Base-by-base conservation (phyloP, 2,888 invertebrate genomes). In the Thymelicus sylvestris region DNA sequence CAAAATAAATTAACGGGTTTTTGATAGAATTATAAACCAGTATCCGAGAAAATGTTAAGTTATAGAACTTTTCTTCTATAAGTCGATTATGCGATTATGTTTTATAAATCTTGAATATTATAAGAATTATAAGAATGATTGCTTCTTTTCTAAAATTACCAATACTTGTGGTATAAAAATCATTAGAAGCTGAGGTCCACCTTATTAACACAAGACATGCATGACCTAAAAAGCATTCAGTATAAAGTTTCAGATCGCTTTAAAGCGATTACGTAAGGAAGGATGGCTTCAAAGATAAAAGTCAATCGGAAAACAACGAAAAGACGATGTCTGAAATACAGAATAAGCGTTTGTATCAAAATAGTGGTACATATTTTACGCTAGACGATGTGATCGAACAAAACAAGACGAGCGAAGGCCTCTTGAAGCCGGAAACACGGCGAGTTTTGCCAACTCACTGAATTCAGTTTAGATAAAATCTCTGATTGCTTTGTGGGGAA, bases 401-500 rank as follows among this genome's bases (percentile, higher is more conserved):
- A 52, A 44, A 44, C 41, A 41, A 68, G 55, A 63, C 62, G 44
- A 48, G 64, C 15, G 48, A 12, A 60, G n/a, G 15, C 39, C 59
- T 24, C 69, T 64, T 59, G 59, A 64, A 50, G 50, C 50, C 59
- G 69, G 48, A 63, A 69, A 64, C 63, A 69, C 57, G 50, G 48
- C 31, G 39, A 44, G 24, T 62, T 47, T 59, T 24, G 69, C 64
- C 65, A 60, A 64, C 24, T 59, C 69, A 65, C 41, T 50, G 59
- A 59, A 59, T 47, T 63, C 64, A 39, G 64, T 65, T 69, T 60
- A 50, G 69, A 70, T 70, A 64, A 65, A 70, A 70, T 70, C 70
- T 65, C 15, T 12, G 19, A 64, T 64, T 13, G 59, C 59, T 59
- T 59, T 65, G 60, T 57, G 41, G 59, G 15, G 60, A 60, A 60